These are phyloP conservation scores for Endotricha flammealis DNA, from an alignment of 2,888 invertebrate species.

Conservation along the genomic window DNA sequence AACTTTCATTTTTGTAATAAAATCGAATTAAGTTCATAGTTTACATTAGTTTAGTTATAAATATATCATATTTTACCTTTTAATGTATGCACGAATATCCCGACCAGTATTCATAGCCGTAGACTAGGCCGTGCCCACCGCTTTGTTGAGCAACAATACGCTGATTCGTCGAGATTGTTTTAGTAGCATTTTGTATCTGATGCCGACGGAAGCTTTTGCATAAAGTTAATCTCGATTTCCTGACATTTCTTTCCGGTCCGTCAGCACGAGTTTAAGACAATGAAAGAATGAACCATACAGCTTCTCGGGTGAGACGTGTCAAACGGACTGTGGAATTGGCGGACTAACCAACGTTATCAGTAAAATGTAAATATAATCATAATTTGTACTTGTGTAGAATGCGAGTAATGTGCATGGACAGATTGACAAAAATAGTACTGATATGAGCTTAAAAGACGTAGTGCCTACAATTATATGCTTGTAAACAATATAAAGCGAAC, in stretches of 20 bases:
- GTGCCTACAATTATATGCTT: constrained; percentile 81
- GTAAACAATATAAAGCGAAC: constrained; percentile 56
- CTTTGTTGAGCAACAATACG: constrained; percentile 27
- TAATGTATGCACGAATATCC: constrained; percentile 24
- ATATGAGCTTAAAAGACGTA: constrained; percentile 82
- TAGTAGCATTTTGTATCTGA: neutral
- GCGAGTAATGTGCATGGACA: constrained; percentile 68
- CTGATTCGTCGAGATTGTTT: constrained; percentile 17
- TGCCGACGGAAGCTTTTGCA: neutral
- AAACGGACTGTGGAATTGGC: neutral
- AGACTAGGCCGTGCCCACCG: constrained; percentile 25
- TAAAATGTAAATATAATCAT: constrained; percentile 57
- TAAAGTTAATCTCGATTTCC: neutral
- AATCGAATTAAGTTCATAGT: constrained; percentile 12
- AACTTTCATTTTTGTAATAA: neutral
- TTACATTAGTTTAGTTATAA: constrained; percentile 9
- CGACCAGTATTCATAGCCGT: constrained; percentile 34
- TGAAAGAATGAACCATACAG: neutral
- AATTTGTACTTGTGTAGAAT: constrained; percentile 66
- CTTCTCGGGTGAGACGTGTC: neutral
- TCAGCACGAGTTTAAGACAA: too few relatives aligned
- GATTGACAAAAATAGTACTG: constrained; percentile 76
- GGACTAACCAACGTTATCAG: constrained; percentile 33
- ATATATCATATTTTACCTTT: constrained; percentile 12
- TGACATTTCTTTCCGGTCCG: neutral